Conservation (phyloP, 2,797 vertebrate species). For the Phoeniculus purpureus region DNA sequence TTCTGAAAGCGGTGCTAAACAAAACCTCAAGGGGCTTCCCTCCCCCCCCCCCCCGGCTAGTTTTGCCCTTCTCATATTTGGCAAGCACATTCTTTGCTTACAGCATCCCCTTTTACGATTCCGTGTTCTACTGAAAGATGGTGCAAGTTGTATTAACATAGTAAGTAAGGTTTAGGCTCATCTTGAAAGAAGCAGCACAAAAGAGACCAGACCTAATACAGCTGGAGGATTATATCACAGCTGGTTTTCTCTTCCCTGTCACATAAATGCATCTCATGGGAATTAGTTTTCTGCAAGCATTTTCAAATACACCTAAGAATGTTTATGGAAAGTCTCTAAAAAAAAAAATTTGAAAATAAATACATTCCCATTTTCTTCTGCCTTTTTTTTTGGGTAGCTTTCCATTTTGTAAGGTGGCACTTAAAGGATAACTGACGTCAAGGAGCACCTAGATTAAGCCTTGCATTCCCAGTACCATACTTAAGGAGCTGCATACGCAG, state of each 20-base stretch:
- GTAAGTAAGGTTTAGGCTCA: background rate
- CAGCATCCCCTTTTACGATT: background rate
- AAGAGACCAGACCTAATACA: background rate
- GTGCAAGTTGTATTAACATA: conserved; percentile 2
- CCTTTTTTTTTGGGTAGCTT: background rate
- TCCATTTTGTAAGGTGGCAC: background rate
- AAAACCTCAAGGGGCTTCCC: background rate
- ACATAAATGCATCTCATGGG: background rate
- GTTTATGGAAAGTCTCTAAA: background rate
- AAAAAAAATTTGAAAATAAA: background rate
- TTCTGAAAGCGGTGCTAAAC: background rate
- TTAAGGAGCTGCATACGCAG: background rate
- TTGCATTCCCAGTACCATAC: background rate
- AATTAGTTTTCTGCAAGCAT: conserved; percentile 25
- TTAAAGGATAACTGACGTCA: background rate
- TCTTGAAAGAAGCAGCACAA: conserved; percentile 6
- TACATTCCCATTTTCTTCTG: background rate
- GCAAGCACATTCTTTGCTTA: background rate
- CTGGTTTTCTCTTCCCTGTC: conserved; percentile 15
- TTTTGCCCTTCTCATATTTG: background rate
- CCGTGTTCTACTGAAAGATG: background rate
- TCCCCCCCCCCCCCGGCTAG: background rate
- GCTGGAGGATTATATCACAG: background rate
- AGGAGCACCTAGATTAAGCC: background rate
- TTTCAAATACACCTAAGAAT: background rate